Evolutionary conservation across 2,797 vertebrate species (phyloP).

Genomic region (Perodicticus potto): DNA sequence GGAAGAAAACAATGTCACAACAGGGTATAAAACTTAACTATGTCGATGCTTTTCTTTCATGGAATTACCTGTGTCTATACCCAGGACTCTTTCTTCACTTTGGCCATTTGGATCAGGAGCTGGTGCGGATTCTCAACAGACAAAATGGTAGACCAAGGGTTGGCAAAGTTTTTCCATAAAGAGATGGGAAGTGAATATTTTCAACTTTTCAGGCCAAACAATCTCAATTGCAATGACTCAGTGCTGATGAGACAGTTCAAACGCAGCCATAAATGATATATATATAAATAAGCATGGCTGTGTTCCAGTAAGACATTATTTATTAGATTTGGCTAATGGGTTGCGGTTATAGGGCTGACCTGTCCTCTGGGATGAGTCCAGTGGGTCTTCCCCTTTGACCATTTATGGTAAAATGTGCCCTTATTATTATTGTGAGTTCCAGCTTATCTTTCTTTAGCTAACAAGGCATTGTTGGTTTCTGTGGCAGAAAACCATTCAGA

Average conservation of each 20-base stretch:
- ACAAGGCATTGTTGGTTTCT: background rate
- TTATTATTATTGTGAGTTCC: background rate
- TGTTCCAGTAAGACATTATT: constrained; percentile 26
- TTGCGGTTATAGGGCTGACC: background rate
- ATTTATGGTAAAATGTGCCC: background rate
- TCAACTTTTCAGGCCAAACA: background rate
- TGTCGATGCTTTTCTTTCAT: background rate
- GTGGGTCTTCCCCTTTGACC: background rate
- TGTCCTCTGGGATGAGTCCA: background rate
- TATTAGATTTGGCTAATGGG: background rate
- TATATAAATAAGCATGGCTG: background rate
- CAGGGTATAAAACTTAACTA: background rate
- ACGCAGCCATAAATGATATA: background rate
- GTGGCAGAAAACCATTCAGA: constrained; percentile 57
- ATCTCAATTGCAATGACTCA: background rate
- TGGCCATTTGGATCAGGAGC: background rate
- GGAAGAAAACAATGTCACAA: background rate
- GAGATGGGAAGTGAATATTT: background rate
- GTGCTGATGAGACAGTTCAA: background rate
- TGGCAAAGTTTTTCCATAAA: background rate
- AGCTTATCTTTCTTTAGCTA: background rate
- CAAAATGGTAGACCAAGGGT: background rate
- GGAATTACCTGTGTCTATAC: background rate
- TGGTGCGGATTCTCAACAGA: background rate
- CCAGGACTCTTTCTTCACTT: background rate